phyloP scores from a whole-genome alignment of 1,140 invertebrate species.

The Conus betulinus region DNA sequence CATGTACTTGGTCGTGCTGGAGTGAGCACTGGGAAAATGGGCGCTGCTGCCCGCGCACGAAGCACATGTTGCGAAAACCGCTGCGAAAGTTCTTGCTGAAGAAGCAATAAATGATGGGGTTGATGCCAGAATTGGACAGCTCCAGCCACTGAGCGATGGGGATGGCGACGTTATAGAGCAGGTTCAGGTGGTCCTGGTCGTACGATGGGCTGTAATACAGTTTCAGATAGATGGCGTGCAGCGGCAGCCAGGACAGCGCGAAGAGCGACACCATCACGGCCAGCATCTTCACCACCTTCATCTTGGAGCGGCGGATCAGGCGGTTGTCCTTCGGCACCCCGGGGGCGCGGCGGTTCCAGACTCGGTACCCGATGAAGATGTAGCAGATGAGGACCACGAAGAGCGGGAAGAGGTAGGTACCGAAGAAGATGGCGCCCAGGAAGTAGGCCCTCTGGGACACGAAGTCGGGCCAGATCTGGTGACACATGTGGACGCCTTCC shows the following conservation, averaged over 20 bases:
- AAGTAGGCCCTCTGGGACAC: constrained; percentile 88
- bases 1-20: constrained; percentile 60
- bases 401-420: constrained; percentile 94
- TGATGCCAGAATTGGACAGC: constrained; percentile 97
- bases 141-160: constrained; percentile 98
- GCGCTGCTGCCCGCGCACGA: constrained; percentile 42
- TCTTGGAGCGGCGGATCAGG: constrained; percentile 73
- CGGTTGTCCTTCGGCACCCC: constrained; percentile 75
- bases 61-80: constrained; percentile 81
- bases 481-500: constrained; percentile 51
- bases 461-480: constrained; percentile 57
- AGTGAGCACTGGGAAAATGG: constrained; percentile 38
- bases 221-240: constrained; percentile 81
- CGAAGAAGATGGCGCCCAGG: constrained; percentile 90
- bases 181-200: constrained; percentile 77
- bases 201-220: constrained; percentile 47
- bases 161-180: constrained; percentile 85
- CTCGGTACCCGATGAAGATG: constrained; percentile 93
- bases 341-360: constrained; percentile 90
- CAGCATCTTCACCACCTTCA: constrained; percentile 94
- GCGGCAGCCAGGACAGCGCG: constrained; percentile 95
- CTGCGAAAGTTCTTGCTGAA: constrained; percentile 97
- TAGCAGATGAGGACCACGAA: constrained; percentile 94
- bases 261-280: constrained; percentile 96
- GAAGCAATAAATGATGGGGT: constrained; percentile 97